Base-by-base conservation (phyloP, 1,140 invertebrate genomes). In the Conus ventricosus region DNA sequence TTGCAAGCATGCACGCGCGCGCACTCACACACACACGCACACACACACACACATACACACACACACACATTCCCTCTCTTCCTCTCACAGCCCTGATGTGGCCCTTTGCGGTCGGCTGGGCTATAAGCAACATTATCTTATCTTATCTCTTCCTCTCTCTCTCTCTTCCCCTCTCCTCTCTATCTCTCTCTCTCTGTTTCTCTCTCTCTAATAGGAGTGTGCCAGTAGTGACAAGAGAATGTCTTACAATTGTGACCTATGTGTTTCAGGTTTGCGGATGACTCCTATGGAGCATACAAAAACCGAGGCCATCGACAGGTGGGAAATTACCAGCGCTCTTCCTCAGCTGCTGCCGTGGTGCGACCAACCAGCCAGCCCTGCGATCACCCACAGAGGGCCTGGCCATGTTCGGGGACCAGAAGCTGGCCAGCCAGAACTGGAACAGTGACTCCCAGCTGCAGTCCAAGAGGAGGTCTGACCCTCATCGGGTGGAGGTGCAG, bases 181-280 rank as follows among this genome's bases (percentile, higher is more conserved):
- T 2, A 23, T 78, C 10, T 78, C 15, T 78, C 10, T 78, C 15
- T 15, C 2, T 51, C 15, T 81, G 10, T 81, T 53, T 81, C 15
- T 20, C 60, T 63, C 11, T 63, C 60, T 63, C 60, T 39, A 39
- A 39, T 39, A 39, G 39, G 39, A 39, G 0, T 60, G 57, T 60
- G 8, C 8, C 8, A 60, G 8, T 60, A 11, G 57, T 60, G 57
- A 8, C 8, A 15, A 60, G 15, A 60, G 4, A 60, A 60, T 60
- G 8, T 60, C 57, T 11, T 60, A 15, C 15, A 60, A 60, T 60
- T 4, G 67, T 71, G 20, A 20, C 27, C 53, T 80, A 55, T 85
- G 54, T 83, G 23, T 87, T 91, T 5, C 91, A 94, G 93, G 82
- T 94, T 90, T 90, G 92, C 93, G 39, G 93, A 93, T 87, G 93